Percentiles rank a stretch among this genome's conserved stretches.
Conservation (phyloP, 2,797 vertebrate genomes). For the Poecilia picta region DNA sequence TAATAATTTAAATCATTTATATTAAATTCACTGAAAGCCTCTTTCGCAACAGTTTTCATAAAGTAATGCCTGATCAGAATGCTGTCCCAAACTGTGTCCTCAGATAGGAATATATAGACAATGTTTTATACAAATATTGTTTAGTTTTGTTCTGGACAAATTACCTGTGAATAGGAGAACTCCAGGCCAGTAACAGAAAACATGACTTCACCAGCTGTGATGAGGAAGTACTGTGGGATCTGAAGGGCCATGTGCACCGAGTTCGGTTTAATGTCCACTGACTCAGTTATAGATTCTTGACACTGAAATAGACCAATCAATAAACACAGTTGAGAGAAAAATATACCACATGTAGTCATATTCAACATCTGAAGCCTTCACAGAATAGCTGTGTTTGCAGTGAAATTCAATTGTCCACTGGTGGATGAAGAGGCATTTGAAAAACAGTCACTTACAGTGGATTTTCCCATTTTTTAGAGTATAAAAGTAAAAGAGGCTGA, state of each 20-base stretch:
- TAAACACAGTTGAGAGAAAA: not conserved
- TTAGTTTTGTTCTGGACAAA: not conserved
- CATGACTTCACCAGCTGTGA: slow-evolving; percentile 92
- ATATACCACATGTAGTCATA: not conserved
- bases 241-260: slow-evolving; percentile 91
- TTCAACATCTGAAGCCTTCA: not conserved
- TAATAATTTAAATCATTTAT: not conserved
- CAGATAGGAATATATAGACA: not conserved
- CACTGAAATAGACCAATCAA: slow-evolving; percentile 65
- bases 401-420: not conserved
- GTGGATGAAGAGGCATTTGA: not conserved
- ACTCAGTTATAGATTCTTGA: slow-evolving; percentile 26
- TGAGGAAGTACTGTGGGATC: slow-evolving; percentile 96
- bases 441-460: not conserved
- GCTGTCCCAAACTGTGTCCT: not conserved
- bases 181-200: slow-evolving; percentile 95
- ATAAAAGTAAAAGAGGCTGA: not conserved
- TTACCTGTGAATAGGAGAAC: slow-evolving; percentile 97
- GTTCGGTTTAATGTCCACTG: slow-evolving; percentile 87
- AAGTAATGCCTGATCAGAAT: not conserved
- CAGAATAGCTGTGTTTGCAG: not conserved
- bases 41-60: not conserved
- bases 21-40: not conserved
- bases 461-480: not conserved
- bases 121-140: not conserved